Conservation (phyloP, 2,113 vertebrate species). For the Scomber japonicus region DNA sequence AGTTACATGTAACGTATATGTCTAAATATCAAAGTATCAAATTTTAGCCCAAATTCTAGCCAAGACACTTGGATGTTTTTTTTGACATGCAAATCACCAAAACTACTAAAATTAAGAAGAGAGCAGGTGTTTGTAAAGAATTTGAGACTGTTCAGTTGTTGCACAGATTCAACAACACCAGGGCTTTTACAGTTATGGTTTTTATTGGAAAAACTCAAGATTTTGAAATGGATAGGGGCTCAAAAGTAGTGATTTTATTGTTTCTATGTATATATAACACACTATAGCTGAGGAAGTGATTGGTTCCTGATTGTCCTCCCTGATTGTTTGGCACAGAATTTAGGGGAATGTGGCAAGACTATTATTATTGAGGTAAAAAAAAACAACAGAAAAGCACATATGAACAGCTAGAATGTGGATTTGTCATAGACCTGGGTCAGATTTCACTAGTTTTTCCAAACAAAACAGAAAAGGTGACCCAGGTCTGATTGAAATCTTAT, state of each 20-base stretch:
- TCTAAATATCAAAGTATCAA: too few species aligned
- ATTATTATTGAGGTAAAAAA: slow-evolving; percentile 13
- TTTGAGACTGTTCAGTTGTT: slow-evolving; percentile 2
- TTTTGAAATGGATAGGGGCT: slow-evolving; percentile 10
- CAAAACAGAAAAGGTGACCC: background rate
- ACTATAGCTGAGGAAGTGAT: background rate
- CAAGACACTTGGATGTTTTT: background rate
- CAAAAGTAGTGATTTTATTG: slow-evolving; percentile 2
- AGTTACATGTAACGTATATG: too few species aligned
- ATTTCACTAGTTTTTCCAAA: background rate
- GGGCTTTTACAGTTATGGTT: background rate
- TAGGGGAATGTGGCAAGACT: slow-evolving; percentile 23
- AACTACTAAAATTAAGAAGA: background rate
- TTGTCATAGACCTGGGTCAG: background rate
- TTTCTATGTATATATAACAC: slow-evolving; percentile 55
- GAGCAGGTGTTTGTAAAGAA: background rate
- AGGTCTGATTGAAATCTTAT: slow-evolving; percentile 26
- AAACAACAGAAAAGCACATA: slow-evolving; percentile 30
- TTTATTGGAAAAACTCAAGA: background rate
- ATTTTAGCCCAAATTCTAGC: background rate
- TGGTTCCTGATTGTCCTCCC: slow-evolving; percentile 11
- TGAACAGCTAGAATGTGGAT: slow-evolving; percentile 14
- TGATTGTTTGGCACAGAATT: slow-evolving; percentile 3
- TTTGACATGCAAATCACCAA: background rate
- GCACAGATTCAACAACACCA: background rate